Evolutionary conservation across 2,888 invertebrate species (phyloP).

Genomic region (Philereme vetulata): DNA sequence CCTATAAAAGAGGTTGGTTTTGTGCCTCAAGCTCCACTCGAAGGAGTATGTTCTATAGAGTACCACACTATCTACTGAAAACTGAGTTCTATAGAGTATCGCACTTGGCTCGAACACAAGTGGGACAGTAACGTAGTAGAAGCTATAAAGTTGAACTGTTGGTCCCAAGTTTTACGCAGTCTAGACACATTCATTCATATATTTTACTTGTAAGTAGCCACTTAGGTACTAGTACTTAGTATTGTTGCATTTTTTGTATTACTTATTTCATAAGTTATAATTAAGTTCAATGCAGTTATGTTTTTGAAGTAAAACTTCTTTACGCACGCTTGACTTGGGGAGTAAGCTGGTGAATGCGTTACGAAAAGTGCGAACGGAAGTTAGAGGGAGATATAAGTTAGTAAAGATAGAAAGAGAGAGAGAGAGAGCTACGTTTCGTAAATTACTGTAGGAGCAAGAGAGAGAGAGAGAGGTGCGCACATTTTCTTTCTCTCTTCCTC

Average conservation of each 20-base stretch:
- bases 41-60: background rate
- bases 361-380: too few relatives aligned
- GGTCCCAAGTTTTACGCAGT: slow-evolving; percentile 59
- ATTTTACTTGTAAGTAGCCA: slow-evolving; percentile 18
- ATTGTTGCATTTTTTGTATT: background rate
- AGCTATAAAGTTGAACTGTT: slow-evolving; percentile 59
- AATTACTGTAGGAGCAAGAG: too few relatives aligned
- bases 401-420: too few relatives aligned
- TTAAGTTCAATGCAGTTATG: background rate
- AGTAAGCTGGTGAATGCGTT: too few relatives aligned
- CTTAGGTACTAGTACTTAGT: slow-evolving; percentile 10
- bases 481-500: too few relatives aligned
- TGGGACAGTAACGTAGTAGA: slow-evolving; percentile 66
- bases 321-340: too few relatives aligned
- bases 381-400: too few relatives aligned
- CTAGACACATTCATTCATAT: slow-evolving; percentile 57
- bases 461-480: too few relatives aligned
- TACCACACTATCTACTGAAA: background rate
- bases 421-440: too few relatives aligned
- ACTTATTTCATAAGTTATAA: background rate
- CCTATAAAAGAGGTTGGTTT: too few relatives aligned
- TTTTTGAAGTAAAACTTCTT: too few relatives aligned
- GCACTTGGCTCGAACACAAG: slow-evolving; percentile 67
- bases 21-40: too few relatives aligned
- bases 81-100: slow-evolving; percentile 19